Base-by-base conservation (phyloP, 2,888 invertebrate species). In the Sthenelais limicola region DNA sequence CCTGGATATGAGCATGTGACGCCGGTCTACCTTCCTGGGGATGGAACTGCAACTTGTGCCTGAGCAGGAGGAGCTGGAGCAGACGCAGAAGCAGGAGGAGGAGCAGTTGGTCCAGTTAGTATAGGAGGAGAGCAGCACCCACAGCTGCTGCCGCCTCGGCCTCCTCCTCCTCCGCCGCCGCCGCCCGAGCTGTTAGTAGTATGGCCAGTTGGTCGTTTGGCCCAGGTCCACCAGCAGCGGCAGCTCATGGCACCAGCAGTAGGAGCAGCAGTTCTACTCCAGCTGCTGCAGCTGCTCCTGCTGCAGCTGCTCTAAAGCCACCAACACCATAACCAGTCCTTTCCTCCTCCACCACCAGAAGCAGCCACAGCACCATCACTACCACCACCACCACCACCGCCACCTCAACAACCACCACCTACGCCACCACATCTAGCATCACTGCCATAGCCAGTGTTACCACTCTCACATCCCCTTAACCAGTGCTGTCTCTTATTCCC, bases 341-440 rank as follows among this genome's bases (percentile, higher is more conserved):
- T 62, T 35, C 35, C 35, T 43, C 21, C 62, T 38, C 38, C 38
- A 21, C 18, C 52, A 15, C 52, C 52, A 52, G n/a, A n/a, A n/a
- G n/a, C n/a, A n/a, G n/a, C n/a, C n/a, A n/a, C 3, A 26, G 15
- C 52, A 24, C 24, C 5, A 52, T 26, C 3, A 3, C 52, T 3
- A 30, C 26, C 52, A 52, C 21, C n/a, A 30, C 12, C 30, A 56
- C 28, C 12, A 56, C 30, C 30, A n/a, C 30, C 30, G 3, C 56
- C 56, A 9, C 56, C 30, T 21, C 49, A n/a, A 7, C 9, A 24
- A 5, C 5, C 9, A 5, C 5, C 49, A n/a, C 5, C 49, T 5
- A 49, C 51, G 21, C 21, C 51, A 51, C 21, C 9, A 56, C 7
- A 28, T 12, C 18, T 35, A 56, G 56, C 56, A 56, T 32, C 56